phyloP scores from a whole-genome alignment of 2,797 vertebrate genomes.

The Sitta carolinensis region DNA sequence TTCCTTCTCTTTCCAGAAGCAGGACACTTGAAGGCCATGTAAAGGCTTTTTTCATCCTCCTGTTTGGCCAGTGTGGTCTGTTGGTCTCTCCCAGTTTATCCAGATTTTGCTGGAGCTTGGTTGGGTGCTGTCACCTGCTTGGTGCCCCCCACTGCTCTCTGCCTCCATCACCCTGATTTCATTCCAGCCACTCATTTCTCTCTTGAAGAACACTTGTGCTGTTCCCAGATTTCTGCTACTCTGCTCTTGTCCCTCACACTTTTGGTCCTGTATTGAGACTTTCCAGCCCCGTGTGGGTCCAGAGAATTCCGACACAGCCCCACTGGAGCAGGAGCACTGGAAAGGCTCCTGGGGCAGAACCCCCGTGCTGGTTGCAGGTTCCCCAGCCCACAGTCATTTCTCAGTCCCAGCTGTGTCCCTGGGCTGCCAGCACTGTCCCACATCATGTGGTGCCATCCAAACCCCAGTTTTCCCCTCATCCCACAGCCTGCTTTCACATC shows the following conservation, averaged over 20 bases:
- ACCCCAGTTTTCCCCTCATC: accelerated
- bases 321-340: background rate
- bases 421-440: background rate
- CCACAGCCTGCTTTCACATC: background rate
- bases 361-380: background rate
- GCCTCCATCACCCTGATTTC: background rate
- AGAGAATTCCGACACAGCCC: background rate
- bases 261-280: background rate
- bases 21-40: accelerated
- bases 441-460: accelerated
- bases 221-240: background rate
- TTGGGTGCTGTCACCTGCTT: background rate
- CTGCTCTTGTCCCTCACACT: background rate
- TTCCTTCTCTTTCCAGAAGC: background rate
- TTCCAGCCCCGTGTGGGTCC: background rate
- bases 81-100: background rate
- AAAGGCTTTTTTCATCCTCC: accelerated
- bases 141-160: background rate
- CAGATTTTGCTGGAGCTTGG: background rate
- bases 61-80: accelerated
- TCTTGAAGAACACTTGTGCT: background rate
- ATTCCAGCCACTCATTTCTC: background rate
- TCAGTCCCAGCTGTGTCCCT: accelerated
- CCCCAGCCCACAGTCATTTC: accelerated
- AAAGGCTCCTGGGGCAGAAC: background rate